Evolutionary conservation across 2,113 vertebrate species (phyloP).

Genomic region (Stercorarius parasiticus): DNA sequence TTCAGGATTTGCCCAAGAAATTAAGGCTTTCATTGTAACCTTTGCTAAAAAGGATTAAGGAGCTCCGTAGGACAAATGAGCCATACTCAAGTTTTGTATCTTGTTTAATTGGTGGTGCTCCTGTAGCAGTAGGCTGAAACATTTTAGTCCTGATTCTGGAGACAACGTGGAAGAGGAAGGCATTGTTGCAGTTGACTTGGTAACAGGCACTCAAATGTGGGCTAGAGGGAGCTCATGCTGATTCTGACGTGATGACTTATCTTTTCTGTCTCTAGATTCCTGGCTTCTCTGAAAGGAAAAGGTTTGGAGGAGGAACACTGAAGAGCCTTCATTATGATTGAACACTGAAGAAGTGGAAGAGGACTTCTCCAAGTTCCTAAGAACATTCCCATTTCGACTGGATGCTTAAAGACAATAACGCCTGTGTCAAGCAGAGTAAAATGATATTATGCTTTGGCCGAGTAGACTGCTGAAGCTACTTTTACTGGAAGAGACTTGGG

Average conservation of each 20-base stretch:
- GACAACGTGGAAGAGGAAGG: accelerated
- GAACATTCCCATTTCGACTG: background rate
- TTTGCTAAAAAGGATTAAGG: background rate
- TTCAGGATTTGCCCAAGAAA: background rate
- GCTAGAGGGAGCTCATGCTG: background rate
- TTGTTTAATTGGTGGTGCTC: background rate
- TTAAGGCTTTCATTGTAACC: background rate
- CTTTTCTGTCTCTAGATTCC: conserved; percentile 80
- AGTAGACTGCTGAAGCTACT: background rate
- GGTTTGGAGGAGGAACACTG: conserved; percentile 82
- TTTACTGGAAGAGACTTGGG: background rate
- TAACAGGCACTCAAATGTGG: background rate
- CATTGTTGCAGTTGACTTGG: background rate
- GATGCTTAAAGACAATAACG: background rate
- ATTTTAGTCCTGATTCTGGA: background rate
- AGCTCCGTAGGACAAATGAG: background rate
- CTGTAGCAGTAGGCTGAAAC: background rate
- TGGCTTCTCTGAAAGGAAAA: conserved; percentile 90
- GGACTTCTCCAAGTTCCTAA: background rate
- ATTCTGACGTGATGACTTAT: background rate
- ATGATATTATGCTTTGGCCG: background rate
- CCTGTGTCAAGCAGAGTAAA: background rate
- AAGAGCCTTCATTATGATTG: conserved; percentile 93
- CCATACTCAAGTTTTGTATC: background rate
- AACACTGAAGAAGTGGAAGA: conserved; percentile 5